Evolutionary conservation across 2,797 vertebrate genomes (phyloP), one percentile per base, ranked within the genome.

Genomic region (Sebastiscus tertius): DNA sequence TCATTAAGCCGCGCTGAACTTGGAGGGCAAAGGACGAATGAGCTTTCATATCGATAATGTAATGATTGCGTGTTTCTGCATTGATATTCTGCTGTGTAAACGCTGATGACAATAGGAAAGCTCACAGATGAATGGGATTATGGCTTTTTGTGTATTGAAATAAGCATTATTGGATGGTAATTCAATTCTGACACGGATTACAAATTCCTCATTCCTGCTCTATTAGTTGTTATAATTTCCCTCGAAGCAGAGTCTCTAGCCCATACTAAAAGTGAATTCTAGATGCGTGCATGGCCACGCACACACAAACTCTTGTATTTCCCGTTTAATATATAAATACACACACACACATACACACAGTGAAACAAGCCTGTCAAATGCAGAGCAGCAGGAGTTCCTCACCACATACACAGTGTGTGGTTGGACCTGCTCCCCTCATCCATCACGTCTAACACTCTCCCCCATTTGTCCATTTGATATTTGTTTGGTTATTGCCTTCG

Each of bases 391-490:
- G 55, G 87, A 59, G 85, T 88, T 80, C 79, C 82, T 74, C 62
- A 71, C 60, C 80, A 84, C 77, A 82, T 42, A 71, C 69, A 61
- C 86, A 88, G 55, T 80, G 78, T 87, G 83, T 84, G 82, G 77
- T 81, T 79, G 79, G 34, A 55, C 54, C 72, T 26, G 64, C 68
- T 65, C 46, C 39, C 55, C 72, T 90, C 92, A 93, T 95, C 92
- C 88, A 91, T 95, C 92, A 92, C 22, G 26, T 84, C 79, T 86
- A 88, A 93, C 88, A 81, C 82, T 87, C 84, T 83, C 86, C 80
- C 85, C 93, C 92, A 92, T 92, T 93, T 92, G 88, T 94, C 87
- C 90, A 88, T 93, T 92, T 94, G 89, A 89, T 94, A 92, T 95
- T 94, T 94, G 91, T 94, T 93, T 92, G 83, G 88, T 91, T 94